Evolutionary conservation across 2,113 vertebrate species (phyloP).

Genomic region (Sinocyclocheilus grahami): DNA sequence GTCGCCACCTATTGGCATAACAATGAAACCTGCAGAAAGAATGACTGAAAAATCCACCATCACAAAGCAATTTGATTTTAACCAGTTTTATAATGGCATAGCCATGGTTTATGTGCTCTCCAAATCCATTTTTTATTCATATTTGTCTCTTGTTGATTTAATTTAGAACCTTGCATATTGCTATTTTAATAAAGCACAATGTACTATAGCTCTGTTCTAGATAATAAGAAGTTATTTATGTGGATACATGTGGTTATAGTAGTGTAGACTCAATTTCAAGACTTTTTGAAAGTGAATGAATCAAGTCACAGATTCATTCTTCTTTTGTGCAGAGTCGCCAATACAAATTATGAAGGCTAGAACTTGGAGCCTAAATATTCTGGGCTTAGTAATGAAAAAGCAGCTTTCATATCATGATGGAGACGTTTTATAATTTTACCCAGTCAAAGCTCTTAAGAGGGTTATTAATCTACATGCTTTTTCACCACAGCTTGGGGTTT

Average conservation of each 20-base stretch:
- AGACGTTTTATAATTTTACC: constrained; percentile 41
- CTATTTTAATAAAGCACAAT: neutral
- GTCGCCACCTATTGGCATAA: neutral
- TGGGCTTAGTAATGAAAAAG: neutral
- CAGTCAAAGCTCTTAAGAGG: constrained; percentile 32
- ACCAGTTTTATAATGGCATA: neutral
- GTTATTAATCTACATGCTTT: constrained; percentile 34
- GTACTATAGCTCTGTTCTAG: neutral
- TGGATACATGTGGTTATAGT: neutral
- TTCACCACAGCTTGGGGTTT: neutral
- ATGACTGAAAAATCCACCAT: neutral
- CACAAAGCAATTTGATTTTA: neutral
- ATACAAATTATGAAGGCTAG: neutral
- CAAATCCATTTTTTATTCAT: neutral
- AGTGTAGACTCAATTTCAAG: neutral
- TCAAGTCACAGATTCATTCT: constrained; percentile 16
- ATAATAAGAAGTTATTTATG: neutral
- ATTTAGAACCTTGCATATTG: neutral
- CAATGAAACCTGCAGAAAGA: neutral
- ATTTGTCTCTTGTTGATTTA: neutral
- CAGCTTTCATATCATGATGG: neutral
- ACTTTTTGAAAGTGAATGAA: neutral
- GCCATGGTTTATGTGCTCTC: neutral
- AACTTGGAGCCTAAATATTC: neutral
- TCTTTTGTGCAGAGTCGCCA: neutral